Percentiles rank a stretch among this genome's conserved stretches.
These are phyloP conservation scores for Hormaphis cornu DNA, from an alignment of 1,140 invertebrate species.

Conservation along the genomic window DNA sequence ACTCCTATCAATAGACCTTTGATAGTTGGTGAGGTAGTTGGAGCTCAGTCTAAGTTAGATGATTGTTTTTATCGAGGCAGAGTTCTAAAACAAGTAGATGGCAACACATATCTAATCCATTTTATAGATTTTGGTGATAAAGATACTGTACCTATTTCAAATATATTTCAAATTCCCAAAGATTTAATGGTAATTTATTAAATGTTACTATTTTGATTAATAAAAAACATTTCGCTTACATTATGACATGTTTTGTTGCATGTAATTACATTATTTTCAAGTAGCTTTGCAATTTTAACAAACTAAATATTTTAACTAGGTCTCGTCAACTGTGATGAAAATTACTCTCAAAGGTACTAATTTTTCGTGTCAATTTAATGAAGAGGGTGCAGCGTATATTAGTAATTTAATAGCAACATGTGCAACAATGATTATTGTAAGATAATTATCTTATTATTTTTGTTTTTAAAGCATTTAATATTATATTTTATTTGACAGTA, in stretches of 20 bases:
- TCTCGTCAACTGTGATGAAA: background rate
- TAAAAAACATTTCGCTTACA: too few species aligned
- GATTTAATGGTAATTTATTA: conserved; percentile 14
- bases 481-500: background rate
- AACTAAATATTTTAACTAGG: background rate
- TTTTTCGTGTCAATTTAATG: background rate
- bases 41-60: conserved; percentile 8
- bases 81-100: conserved; percentile 10
- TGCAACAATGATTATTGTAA: conserved; percentile 12
- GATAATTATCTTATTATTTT: background rate
- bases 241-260: too few species aligned
- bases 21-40: background rate
- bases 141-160: conserved; percentile 1
- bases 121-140: conserved; percentile 22
- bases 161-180: background rate
- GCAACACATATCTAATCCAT: background rate
- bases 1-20: background rate
- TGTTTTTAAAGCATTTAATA: background rate
- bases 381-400: background rate
- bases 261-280: too few species aligned
- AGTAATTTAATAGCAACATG: background rate
- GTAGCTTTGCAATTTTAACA: too few species aligned
- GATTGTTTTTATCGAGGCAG: conserved; percentile 2
- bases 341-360: background rate
- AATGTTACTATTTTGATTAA: too few species aligned